Evolutionary conservation across 1,140 invertebrate genomes (phyloP), one percentile per base, ranked within the genome.

Genomic region (Brachionus manjavacas): DNA sequence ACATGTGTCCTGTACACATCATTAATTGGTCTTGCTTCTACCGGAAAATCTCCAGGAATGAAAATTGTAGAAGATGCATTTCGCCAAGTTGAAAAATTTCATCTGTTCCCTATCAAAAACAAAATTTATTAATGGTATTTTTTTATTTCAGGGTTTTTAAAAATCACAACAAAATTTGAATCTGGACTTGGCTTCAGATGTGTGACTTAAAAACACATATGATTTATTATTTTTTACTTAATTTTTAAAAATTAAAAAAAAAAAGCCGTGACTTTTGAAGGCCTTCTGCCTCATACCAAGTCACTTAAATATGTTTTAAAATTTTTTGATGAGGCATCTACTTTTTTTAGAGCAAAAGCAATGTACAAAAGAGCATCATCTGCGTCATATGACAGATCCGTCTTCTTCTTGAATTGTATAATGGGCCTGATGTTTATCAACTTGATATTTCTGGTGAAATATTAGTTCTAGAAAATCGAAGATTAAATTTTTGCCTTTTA

Each of bases 311-410:
- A 3, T 41, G 68, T 72, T 2, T 41, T 41, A 16, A 41, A 39
- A 43, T 41, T 72, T 20, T 72, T 39, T 72, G 35, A 72, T 8
- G 68, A 72, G 68, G 68, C 68, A 39, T 72, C 68, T 72, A 72
- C 31, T 41, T 72, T 72, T 70, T 68, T 68, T 31, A 12, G 11
- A 31, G 68, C 68, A 1, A 41, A 43, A 20, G 35, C 31, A 72
- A 72, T 72, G 68, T 72, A 72, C 68, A 72, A 72, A 41, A 39
- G 68, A 39, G 39, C 31, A 4, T n/a, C n/a, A 39, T 16, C n/a
- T 41, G 68, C 68, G 14, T 35, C 35, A 1, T 41, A 41, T 43
- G 68, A 72, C n/a, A 39, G 35, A 72, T 72, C 68, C 16, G 35
- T 72, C 9, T 72, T n/a, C n/a, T 41, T 72, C 39, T 72, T 20